Percentiles rank a stretch among this genome's conserved stretches.
phyloP scores from a whole-genome alignment of 2,888 invertebrate species.

The Ophion slaviceki region DNA sequence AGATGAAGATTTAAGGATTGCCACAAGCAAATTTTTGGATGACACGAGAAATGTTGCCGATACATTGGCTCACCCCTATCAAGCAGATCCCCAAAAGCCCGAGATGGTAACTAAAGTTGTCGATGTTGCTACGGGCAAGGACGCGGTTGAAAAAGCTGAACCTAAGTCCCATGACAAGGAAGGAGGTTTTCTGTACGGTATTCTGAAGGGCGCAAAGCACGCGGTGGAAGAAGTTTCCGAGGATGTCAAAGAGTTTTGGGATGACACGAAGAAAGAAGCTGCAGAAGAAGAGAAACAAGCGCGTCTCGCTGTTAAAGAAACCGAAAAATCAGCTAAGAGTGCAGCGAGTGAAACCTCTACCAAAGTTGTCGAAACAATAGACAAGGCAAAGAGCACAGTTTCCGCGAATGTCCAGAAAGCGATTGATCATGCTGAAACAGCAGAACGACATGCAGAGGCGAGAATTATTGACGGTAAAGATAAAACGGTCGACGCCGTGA shows the following conservation, averaged over 20 bases:
- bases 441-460: constrained; percentile 39
- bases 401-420: constrained; percentile 43
- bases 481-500: constrained; percentile 49
- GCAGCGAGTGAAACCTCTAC: constrained; percentile 55
- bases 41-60: constrained; percentile 74
- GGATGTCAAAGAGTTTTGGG: constrained; percentile 70
- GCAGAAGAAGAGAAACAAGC: constrained; percentile 65
- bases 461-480: constrained; percentile 37
- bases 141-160: constrained; percentile 57
- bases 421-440: constrained; percentile 30
- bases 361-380: constrained; percentile 52
- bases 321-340: constrained; percentile 59
- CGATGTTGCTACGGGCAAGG: constrained; percentile 48
- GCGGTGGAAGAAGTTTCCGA: constrained; percentile 68
- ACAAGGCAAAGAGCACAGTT: constrained; percentile 50
- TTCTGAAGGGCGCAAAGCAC: constrained; percentile 67
- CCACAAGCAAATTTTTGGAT: constrained; percentile 77
- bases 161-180: constrained; percentile 69
- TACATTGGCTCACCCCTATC: constrained; percentile 69
- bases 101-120: constrained; percentile 35
- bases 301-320: constrained; percentile 47
- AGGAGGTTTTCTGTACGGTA: constrained; percentile 69
- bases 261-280: constrained; percentile 67
- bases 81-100: constrained; percentile 63
- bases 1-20: constrained; percentile 69